A percentile compares a stretch with the other conserved stretches of the same genome.
phyloP scores from a whole-genome alignment of 2,888 invertebrate genomes.

The Idaea straminata region DNA sequence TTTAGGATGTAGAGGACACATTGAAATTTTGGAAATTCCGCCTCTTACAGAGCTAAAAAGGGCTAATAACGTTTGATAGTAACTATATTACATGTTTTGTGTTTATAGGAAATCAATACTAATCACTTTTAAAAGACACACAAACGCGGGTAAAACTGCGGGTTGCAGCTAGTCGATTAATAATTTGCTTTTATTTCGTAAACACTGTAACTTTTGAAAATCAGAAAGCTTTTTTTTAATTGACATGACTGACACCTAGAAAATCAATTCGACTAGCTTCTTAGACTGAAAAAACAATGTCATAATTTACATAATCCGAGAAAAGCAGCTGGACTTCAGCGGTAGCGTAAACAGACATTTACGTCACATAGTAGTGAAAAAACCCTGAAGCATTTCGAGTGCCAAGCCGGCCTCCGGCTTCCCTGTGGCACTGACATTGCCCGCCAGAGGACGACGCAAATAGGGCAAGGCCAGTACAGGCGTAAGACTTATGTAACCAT shows the following conservation, averaged over 20 bases:
- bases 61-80: no score
- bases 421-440: conserved; percentile 54
- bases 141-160: no score
- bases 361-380: background rate
- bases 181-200: background rate
- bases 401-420: conserved; percentile 34
- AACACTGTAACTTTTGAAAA: background rate
- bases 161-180: no score
- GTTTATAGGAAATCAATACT: no score
- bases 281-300: background rate
- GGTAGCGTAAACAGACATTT: background rate
- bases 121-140: no score
- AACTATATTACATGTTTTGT: no score
- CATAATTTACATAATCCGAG: background rate
- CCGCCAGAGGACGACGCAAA: conserved; percentile 45
- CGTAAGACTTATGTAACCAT: conserved; percentile 37
- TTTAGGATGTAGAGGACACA: no score
- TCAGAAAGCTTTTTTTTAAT: background rate
- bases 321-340: background rate
- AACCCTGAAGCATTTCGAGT: conserved; percentile 24
- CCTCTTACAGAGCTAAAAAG: no score
- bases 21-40: no score
- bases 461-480: conserved; percentile 47
- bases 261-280: background rate
- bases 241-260: background rate